Base-by-base conservation (phyloP, 2,888 invertebrate species). In the Acrobasis repandana region DNA sequence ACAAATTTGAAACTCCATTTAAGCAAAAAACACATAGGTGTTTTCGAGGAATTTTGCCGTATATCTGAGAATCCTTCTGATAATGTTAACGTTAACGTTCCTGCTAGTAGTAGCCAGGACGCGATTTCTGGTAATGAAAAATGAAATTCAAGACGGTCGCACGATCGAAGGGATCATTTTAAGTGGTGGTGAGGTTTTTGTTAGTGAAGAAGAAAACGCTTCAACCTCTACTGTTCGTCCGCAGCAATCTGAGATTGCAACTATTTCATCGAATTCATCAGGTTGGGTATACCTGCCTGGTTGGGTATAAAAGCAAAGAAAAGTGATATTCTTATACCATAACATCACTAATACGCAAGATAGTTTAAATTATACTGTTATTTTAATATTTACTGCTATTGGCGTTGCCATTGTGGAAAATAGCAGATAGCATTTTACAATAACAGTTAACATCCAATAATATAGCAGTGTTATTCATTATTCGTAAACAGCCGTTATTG, bases 381-480 rank as follows among this genome's bases (percentile, higher is more conserved):
- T 20, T 16, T 47, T n/a, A 47, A n/a, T 5, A 47, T 47, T n/a
- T n/a, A 15, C n/a, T n/a, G n/a, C 16, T 16, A 47, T 47, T 36
- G 36, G 36, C 47, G 47, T 47, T 47, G 47, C 16, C 47, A 47
- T 47, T 47, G 47, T 16, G 47, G 15, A 47, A 47, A 16, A 47
- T 47, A 47, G 16, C 47, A 47, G 47, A 47, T 16, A 47, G 16
- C 47, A n/a, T n/a, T 47, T 47, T 47, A n/a, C 47, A 47, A 47
- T 16, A 47, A 9, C 47, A 47, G 33, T 62, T 50, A 49, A 52
- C 43, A 56, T 14, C n/a, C n/a, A n/a, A 47, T 47, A n/a, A n/a
- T n/a, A n/a, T n/a, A 47, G 2, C 47, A 47, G 4, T 47, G 47
- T 47, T 47, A 47, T 47, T 47, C 47, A 47, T 47, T 47, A 47